Evolutionary conservation across 2,888 invertebrate genomes (phyloP).

Genomic region (Rotaria socialis): DNA sequence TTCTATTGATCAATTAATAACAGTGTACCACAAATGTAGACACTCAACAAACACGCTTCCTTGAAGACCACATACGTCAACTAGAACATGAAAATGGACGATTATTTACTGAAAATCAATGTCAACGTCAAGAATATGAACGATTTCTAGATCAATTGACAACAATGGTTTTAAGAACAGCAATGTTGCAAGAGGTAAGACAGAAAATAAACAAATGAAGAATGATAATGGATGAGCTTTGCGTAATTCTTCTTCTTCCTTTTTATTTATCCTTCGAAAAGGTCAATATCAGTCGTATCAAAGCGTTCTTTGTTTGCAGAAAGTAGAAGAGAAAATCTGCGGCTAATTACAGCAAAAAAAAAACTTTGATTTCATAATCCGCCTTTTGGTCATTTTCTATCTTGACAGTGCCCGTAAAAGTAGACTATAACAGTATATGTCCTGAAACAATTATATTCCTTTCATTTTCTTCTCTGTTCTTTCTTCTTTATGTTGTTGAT

Average conservation of each 20-base stretch:
- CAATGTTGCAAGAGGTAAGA: not conserved
- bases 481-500: not conserved
- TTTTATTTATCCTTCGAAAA: not conserved
- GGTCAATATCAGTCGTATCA: not conserved
- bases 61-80: not conserved
- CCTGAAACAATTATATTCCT: not conserved
- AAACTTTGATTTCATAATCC: slow-evolving; percentile 28
- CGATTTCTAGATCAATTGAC: not conserved
- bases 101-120: slow-evolving; percentile 28
- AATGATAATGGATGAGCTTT: not conserved
- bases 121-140: slow-evolving; percentile 31
- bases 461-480: not conserved
- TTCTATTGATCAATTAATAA: not conserved
- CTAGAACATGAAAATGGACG: slow-evolving; percentile 26
- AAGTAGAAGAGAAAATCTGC: not conserved
- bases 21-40: slow-evolving; percentile 17
- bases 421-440: not conserved
- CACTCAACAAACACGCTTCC: not conserved
- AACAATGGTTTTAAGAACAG: slow-evolving; percentile 17
- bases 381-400: slow-evolving; percentile 22
- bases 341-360: not conserved
- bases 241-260: not conserved
- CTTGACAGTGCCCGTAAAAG: not conserved
- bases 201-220: not conserved
- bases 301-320: not conserved